Evolutionary conservation across 2,113 vertebrate genomes (phyloP), one percentile per base, ranked within the genome.

Genomic region (Trogon melanurus): DNA sequence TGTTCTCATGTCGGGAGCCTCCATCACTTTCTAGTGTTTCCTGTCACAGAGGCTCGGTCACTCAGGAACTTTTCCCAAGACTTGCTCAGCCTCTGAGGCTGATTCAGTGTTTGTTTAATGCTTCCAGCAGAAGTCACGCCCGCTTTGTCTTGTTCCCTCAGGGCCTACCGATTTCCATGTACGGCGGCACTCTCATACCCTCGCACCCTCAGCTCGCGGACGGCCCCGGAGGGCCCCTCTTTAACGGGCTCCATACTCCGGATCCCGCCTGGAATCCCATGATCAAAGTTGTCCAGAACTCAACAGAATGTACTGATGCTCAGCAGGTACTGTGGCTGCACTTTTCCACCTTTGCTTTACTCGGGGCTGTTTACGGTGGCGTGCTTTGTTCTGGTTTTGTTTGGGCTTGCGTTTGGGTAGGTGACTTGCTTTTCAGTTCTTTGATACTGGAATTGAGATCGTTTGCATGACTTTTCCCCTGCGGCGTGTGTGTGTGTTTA

Each of bases 141-240:
- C 41, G 29, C 54, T 74, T 56, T 60, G 61, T 91, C 74, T 64
- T 94, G 25, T 75, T 93, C 26, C 94, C 81, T 34, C 91, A 99
- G 99, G 99, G 99, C 71, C 97, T 99, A 96, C 99, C 99, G 5
- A 99, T 99, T 98, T 99, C 99, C 53, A 99, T 99, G 99, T 99
- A 99, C 9, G 99, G 99, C 6, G 99, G 99, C 91, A 98, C 99
- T 89, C 99, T 99, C 96, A 98, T 99, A 93, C 98, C 99, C 51
- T 99, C 99, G 36, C 99, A 99, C 95, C 99, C 99, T 83, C 98
- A 99, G 91, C 98, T 99, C 95, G 98, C 98, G 6, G 99, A 99
- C 95, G 99, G 99, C 89, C 98, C 99, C 0, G 99, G 98, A 93
- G 99, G 98, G n/a, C 98, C 98, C 41, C 98, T 99, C 93, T 99